A percentile compares a stretch with the other conserved stretches of the same genome.
Conservation (phyloP, 2,888 invertebrate species). For the Diloba caeruleocephala region DNA sequence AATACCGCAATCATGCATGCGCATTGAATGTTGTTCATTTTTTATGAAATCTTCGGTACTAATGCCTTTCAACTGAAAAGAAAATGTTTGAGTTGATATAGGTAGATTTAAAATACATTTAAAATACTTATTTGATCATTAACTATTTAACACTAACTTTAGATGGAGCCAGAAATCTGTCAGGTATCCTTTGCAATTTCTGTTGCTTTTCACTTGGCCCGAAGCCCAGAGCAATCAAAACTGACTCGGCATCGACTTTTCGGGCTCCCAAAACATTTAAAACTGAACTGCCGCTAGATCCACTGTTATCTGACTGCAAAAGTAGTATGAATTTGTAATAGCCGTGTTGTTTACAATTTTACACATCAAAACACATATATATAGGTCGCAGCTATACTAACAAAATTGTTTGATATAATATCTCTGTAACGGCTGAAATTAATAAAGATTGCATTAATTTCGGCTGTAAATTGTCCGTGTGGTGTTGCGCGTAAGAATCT, state of each 20-base stretch:
- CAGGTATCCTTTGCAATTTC: slow-evolving; percentile 94
- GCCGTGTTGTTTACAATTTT: no score
- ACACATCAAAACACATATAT: no score
- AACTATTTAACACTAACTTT: slow-evolving; percentile 82
- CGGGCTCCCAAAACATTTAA: slow-evolving; percentile 95
- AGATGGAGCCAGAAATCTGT: slow-evolving; percentile 94
- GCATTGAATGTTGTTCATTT: slow-evolving; percentile 92
- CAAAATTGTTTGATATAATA: no score
- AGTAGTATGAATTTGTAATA: background rate
- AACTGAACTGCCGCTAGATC: slow-evolving; percentile 92
- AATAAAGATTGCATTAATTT: no score
- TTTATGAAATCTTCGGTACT: slow-evolving; percentile 93
- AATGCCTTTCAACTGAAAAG: slow-evolving; percentile 91
- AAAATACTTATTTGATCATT: no score
- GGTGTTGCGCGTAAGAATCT: no score
- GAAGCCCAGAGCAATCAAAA: slow-evolving; percentile 94
- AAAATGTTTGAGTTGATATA: slow-evolving; percentile 10
- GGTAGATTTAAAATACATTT: no score
- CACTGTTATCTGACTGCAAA: slow-evolving; percentile 84
- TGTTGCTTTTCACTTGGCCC: slow-evolving; percentile 92
- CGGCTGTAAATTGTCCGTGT: no score
- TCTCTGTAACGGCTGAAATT: no score
- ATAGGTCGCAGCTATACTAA: no score
- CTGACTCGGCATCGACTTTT: slow-evolving; percentile 96
- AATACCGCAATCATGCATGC: slow-evolving; percentile 93